A percentile compares a stretch with the other conserved stretches of the same genome.
These are phyloP conservation scores for Ischnus inquisitorius DNA, from an alignment of 2,888 invertebrate genomes.

Conservation along the genomic window DNA sequence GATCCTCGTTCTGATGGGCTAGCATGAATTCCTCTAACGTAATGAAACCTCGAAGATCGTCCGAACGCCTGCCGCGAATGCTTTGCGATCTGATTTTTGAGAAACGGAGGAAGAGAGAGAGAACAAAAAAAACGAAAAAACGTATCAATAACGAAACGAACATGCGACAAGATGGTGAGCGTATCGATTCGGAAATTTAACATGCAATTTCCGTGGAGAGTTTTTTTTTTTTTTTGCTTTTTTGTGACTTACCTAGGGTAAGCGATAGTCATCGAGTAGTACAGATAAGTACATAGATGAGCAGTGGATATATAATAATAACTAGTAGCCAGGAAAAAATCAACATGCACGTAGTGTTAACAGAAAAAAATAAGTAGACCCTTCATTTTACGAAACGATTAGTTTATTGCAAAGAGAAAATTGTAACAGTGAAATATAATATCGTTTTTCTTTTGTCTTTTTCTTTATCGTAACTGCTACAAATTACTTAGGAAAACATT, in stretches of 20 bases:
- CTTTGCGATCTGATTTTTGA: constrained; percentile 73
- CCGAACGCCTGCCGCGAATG: constrained; percentile 84
- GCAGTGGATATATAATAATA: constrained; percentile 50
- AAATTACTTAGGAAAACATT: constrained; percentile 55
- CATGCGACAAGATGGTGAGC: neutral
- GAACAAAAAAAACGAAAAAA: neutral
- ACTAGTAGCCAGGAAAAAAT: constrained; percentile 64
- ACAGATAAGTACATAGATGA: constrained; percentile 66
- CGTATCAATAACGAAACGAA: neutral
- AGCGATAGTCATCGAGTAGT: constrained; percentile 66
- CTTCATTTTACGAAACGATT: constrained; percentile 69
- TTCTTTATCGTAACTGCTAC: constrained; percentile 37
- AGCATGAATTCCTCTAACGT: constrained; percentile 93
- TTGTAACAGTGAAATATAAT: constrained; percentile 68
- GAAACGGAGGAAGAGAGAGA: constrained; percentile 19
- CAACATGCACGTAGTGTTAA: constrained; percentile 71
- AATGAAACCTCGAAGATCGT: constrained; percentile 89
- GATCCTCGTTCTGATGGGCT: constrained; percentile 91
- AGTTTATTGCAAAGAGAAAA: constrained; percentile 71
- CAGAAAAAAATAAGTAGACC: constrained; percentile 73
- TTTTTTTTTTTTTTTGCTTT: constrained; percentile 46
- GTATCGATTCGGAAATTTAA: constrained; percentile 28
- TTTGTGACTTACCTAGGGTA: constrained; percentile 65
- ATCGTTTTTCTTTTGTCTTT: constrained; percentile 35
- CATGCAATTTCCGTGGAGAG: constrained; percentile 45